Conservation (phyloP, 2,888 invertebrate genomes). For the Pimpla rufipes region DNA sequence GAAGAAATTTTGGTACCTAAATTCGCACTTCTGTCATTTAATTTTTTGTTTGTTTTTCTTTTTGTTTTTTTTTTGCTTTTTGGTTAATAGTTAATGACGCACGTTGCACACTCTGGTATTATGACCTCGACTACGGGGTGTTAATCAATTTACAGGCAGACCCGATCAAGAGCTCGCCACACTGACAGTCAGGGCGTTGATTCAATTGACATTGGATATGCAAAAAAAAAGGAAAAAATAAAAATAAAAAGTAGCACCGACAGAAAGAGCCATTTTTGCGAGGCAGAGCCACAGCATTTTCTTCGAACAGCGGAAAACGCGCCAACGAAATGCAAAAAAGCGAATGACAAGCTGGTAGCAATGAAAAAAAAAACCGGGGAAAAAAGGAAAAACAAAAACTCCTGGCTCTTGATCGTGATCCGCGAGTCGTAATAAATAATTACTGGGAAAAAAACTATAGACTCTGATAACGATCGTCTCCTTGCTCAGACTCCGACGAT, state of each 20-base stretch:
- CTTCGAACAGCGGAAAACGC: constrained; percentile 6
- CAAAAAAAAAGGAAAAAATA: constrained; percentile 44
- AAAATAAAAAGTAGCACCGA: constrained; percentile 19
- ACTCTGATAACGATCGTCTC: constrained; percentile 61
- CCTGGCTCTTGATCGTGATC: constrained; percentile 60
- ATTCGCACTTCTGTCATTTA: constrained; percentile 35
- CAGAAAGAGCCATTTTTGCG: constrained; percentile 45
- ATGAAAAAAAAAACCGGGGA: constrained; percentile 12
- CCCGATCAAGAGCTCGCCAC: constrained; percentile 78
- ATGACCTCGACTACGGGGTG: constrained; percentile 75
- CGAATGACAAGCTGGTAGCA: constrained; percentile 22
- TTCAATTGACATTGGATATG: background rate
- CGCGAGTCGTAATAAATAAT: constrained; percentile 36
- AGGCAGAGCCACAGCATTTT: constrained; percentile 66
- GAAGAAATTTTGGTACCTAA: constrained; percentile 13
- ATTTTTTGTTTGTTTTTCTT: constrained; percentile 35
- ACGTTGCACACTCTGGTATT: constrained; percentile 67
- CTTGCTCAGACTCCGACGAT: constrained; percentile 64
- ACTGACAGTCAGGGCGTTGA: background rate
- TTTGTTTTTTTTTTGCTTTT: constrained; percentile 30
- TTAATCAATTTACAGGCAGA: constrained; percentile 75
- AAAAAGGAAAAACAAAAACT: constrained; percentile 12
- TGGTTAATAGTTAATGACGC: constrained; percentile 77
- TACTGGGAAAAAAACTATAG: constrained; percentile 57
- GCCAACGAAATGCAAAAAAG: constrained; percentile 24